Evolutionary conservation across 2,888 invertebrate species (phyloP), one percentile per base, ranked within the genome.

Genomic region (Amiota mariae): DNA sequence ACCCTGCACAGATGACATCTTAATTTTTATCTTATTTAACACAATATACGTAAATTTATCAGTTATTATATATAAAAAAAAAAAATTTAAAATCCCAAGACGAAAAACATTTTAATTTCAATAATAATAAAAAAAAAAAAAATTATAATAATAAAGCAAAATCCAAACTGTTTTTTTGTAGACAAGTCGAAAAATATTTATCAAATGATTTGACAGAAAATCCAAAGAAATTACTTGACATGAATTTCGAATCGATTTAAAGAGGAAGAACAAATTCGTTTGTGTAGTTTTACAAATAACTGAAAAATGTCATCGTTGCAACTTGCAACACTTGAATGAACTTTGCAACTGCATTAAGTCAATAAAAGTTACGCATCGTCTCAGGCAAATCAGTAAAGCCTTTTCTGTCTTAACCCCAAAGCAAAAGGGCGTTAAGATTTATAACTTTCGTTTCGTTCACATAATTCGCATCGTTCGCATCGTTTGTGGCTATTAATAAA

Each of bases 291-390:
- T 36, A 36, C 6, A 36, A 36, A 36, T 36, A 36, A 36, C 24
- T 63, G 59, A 9, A n/a, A 36, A 63, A 63, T 63, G 63, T 63
- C 63, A 36, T 46, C 20, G 24, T 6, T 36, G 63, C 59, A 11
- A 77, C 70, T 71, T 76, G 67, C 73, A 79, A 81, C 82, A 81
- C 77, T 83, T 82, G 73, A 77, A 63, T 72, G 82, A 77, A 85
- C 76, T 85, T 84, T 75, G 77, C 80, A 83, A 82, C 79, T 83
- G 81, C 85, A 77, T 76, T 85, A 84, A 85, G 82, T 86, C 84
- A 86, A 86, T 81, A 83, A 73, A 82, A 85, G 79, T 86, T 86
- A 48, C 15, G 18, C 72, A 71, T 80, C 36, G 80, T 85, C 78
- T 80, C 73, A 54, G 54, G 54, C 78, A 72, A 72, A 75, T 59